Base-by-base conservation (phyloP, 2,797 vertebrate species). In the Ceryle rudis region DNA sequence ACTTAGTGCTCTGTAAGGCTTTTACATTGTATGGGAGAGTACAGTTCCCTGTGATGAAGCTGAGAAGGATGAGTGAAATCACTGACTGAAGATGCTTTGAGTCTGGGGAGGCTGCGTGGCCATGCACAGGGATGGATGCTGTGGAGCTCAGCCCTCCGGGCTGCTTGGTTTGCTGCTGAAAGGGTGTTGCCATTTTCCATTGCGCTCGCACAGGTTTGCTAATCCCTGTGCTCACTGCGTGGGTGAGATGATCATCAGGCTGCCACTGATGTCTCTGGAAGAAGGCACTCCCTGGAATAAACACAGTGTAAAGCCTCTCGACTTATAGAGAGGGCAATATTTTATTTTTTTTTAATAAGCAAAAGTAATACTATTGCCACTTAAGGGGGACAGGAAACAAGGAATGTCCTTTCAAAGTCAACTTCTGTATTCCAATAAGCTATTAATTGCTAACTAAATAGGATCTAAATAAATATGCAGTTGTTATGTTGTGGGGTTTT, bases 1-100 rank as follows among this genome's bases (percentile, higher is more conserved):
- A 70, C 65, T 96, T 89, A 94, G 37, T 49, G 28, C 80, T 95
- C 87, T 69, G 35, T 51, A 81, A 89, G 54, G 74, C 80, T 93
- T 93, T 89, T 15, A 6, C 17, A 1, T 57, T 57, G 10, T 46
- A 35, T 28, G 57, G 81, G 47, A 90, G 73, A 61, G 72, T 71
- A 42, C 16, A 23, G 74, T 39, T 95, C 70, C 81, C 47, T 57
- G 58, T 44, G 22, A n/a, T 1, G 29, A 78, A 74, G 54, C 55
- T 89, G 81, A 81, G 82, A 57, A 75, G 46, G 67, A 25, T 35
- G 88, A 62, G 39, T 33, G 62, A 73, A 60, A 80, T 65, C 87
- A 21, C 35, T 39, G 37, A 8, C 47, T 33, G 64, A 60, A 29
- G 61, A 9, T 60, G 37, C 13, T 58, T 52, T 6, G 35, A 65